Evolutionary conservation across 2,888 invertebrate genomes (phyloP).

Genomic region (Sinodicranocentrus sp.): DNA sequence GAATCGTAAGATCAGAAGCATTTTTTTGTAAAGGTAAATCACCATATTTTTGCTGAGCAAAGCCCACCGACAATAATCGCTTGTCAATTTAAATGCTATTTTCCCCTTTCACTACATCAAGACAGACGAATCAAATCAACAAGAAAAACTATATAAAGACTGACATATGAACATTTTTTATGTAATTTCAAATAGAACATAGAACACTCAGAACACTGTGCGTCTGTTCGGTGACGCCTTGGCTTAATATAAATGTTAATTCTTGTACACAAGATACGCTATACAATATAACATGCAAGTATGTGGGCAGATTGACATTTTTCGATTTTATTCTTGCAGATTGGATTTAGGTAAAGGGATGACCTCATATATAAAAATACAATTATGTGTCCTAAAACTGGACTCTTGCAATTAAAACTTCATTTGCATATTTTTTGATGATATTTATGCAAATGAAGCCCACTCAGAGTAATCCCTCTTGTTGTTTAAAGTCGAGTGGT

Average conservation of each 20-base stretch:
- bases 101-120: slow-evolving; percentile 30
- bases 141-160: slow-evolving; percentile 10
- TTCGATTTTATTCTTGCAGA: slow-evolving; percentile 9
- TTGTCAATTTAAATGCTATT: slow-evolving; percentile 19
- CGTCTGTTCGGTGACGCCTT: slow-evolving; percentile 41
- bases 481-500: too few species aligned
- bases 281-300: background rate
- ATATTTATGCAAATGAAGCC: too few species aligned
- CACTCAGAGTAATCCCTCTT: too few species aligned
- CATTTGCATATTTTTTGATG: too few species aligned
- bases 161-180: slow-evolving; percentile 12
- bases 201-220: background rate
- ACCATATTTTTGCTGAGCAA: slow-evolving; percentile 7
- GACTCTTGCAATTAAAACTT: too few species aligned
- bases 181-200: background rate
- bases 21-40: slow-evolving; percentile 12
- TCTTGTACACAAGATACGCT: background rate
- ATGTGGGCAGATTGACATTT: slow-evolving; percentile 9
- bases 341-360: background rate
- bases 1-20: background rate
- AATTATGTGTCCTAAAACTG: too few species aligned
- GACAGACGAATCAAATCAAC: slow-evolving; percentile 6
- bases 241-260: slow-evolving; percentile 36
- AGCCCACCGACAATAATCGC: slow-evolving; percentile 20
- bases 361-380: too few species aligned